A percentile compares a stretch with the other conserved stretches of the same genome.
These are phyloP conservation scores for Phrynocephalus versicolor DNA, from an alignment of 2,113 vertebrate species.

Conservation along the genomic window DNA sequence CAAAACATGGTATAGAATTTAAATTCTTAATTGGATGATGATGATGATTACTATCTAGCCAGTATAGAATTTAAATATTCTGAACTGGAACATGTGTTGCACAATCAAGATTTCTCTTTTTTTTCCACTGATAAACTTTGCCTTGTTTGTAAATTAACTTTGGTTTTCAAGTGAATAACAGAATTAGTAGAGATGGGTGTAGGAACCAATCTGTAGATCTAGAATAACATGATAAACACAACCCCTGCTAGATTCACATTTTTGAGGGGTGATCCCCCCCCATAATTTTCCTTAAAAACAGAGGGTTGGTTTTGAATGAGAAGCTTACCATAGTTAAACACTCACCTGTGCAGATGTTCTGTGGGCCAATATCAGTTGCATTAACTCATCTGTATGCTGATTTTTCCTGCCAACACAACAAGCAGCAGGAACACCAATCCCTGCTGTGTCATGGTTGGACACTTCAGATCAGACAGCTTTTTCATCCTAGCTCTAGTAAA, in stretches of 20 bases:
- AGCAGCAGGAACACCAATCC: not conserved
- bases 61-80: not conserved
- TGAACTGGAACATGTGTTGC: not conserved
- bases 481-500: not conserved
- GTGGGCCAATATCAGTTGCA: not conserved
- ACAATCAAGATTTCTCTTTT: not conserved
- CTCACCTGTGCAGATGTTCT: not conserved
- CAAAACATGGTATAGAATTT: conserved; percentile 67
- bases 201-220: not conserved
- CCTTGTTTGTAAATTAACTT: not conserved
- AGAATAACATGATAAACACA: no score
- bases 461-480: not conserved
- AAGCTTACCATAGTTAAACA: not conserved
- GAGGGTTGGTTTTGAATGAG: not conserved
- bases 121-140: not conserved
- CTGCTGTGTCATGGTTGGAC: not conserved
- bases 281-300: not conserved
- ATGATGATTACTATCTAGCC: not conserved
- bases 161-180: not conserved
- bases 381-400: not conserved
- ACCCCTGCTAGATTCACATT: not conserved
- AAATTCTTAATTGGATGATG: not conserved
- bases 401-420: not conserved
- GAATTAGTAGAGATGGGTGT: not conserved
- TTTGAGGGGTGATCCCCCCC: not conserved